Conservation (phyloP, 2,797 vertebrate genomes). For the Sciurus vulgaris region DNA sequence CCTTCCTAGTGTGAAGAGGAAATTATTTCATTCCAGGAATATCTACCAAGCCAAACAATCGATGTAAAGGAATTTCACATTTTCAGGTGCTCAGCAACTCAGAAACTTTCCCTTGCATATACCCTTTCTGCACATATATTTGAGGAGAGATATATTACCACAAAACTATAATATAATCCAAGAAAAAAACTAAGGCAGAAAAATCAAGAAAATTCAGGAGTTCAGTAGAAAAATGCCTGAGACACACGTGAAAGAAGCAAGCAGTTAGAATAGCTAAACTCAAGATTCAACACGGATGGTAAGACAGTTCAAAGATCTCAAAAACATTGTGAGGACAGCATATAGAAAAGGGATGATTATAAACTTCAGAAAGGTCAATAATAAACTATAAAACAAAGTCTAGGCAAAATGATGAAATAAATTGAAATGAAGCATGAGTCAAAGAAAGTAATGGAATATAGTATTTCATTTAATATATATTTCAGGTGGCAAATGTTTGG, state of each 20-base stretch:
- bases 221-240: background rate
- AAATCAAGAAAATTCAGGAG: background rate
- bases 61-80: conserved; percentile 4
- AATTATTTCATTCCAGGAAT: conserved; percentile 1
- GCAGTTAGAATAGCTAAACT: background rate
- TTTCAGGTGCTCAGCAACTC: background rate
- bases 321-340: background rate
- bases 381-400: background rate
- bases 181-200: background rate
- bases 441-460: background rate
- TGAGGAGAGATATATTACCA: background rate
- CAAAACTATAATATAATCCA: conserved; percentile 51
- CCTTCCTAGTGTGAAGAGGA: background rate
- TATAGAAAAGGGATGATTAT: background rate
- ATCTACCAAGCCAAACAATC: conserved; percentile 15
- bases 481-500: background rate
- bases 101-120: background rate
- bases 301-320: background rate
- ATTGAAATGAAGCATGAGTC: background rate
- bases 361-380: background rate
- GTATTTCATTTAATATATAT: background rate
- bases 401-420: background rate
- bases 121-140: background rate
- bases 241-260: background rate
- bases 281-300: too few species aligned